Evolutionary conservation across 1,140 invertebrate genomes (phyloP).

Genomic region (Luehdorfia chinensis): DNA sequence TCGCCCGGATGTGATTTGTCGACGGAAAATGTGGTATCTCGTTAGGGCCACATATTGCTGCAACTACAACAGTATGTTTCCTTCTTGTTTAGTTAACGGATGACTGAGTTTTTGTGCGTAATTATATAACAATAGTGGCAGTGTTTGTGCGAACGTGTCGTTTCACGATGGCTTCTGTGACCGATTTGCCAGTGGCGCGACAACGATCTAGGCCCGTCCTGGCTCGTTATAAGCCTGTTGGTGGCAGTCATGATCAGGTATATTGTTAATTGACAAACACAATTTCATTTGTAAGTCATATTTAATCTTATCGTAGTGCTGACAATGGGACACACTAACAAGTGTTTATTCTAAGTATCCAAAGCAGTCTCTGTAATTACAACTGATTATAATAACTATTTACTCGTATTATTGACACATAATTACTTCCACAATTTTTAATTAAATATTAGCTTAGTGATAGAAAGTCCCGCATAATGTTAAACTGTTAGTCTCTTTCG

Average conservation of each 20-base stretch:
- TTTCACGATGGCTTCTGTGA: slow-evolving; percentile 52
- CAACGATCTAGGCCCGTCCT: slow-evolving; percentile 6
- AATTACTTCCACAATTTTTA: too few relatives aligned
- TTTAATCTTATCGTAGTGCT: slow-evolving; percentile 24
- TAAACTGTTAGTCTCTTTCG: too few relatives aligned
- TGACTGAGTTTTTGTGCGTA: slow-evolving; percentile 37
- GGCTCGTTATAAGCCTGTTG: slow-evolving; percentile 50
- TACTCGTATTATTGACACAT: not conserved
- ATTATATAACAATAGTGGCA: slow-evolving; percentile 21
- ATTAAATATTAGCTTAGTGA: too few relatives aligned
- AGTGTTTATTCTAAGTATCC: slow-evolving; percentile 12
- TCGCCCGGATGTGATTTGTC: slow-evolving; percentile 74
- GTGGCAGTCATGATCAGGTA: slow-evolving; percentile 49
- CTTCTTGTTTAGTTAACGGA: slow-evolving; percentile 45
- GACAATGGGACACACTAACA: slow-evolving; percentile 6
- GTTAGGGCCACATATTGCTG: slow-evolving; percentile 47
- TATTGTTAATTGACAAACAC: slow-evolving; percentile 22
- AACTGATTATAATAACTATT: slow-evolving; percentile 5
- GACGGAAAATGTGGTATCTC: slow-evolving; percentile 70
- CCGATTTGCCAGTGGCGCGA: slow-evolving; percentile 56
- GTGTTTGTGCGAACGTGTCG: slow-evolving; percentile 21
- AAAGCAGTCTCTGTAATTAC: not conserved
- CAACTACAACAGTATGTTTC: slow-evolving; percentile 66
- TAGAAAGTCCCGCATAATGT: too few relatives aligned
- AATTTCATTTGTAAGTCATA: too few relatives aligned